Base-by-base conservation (phyloP, 2,113 vertebrate species). In the Aleadryas rufinucha region DNA sequence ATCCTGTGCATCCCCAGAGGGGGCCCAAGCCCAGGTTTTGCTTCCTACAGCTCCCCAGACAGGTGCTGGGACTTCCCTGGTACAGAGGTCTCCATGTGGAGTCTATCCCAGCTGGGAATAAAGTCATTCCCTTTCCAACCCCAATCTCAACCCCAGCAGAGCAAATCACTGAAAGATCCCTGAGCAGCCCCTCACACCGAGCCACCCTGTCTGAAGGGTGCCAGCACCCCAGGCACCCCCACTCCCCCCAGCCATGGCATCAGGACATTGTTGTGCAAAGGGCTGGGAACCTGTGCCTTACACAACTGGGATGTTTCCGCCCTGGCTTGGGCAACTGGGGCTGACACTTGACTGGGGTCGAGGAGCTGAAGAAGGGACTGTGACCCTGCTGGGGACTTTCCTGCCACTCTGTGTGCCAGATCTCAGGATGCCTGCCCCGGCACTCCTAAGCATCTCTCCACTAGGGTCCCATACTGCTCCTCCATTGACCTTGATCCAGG, bases 211-310 rank as follows among this genome's bases (percentile, higher is more conserved):
- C 23, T 4, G 5, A 69, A 49, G 50, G 28, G 28, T 85, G 31
- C 13, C 42, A 53, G 53, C 33, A 64, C 15, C 24, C 4, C 0
- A 27, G 21, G 15, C 37, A 74, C 10, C 11, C 23, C 12, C 0
- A 8, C 17, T 26, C 22, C 8, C 12, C 30, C 16, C 2, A 0
- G 1, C 69, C 35, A n/a, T 0, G 1, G 27, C 87, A 57, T 37
- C 52, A 59, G 56, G 49, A 87, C 13, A 21, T 52, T 7, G 6
- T 95, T 97, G 80, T 90, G 95, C 89, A 97, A 97, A 86, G 35
- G 64, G 54, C 66, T 81, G 76, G 60, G 86, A 92, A 97, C 94
- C 76, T 96, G 92, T 76, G 30, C 82, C 80, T 97, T 97, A 66
- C 94, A 89, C 88, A 97, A 95, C 52, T 0, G 0, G 30, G 54